phyloP scores from a whole-genome alignment of 2,797 vertebrate species.

The Danio choprae region DNA sequence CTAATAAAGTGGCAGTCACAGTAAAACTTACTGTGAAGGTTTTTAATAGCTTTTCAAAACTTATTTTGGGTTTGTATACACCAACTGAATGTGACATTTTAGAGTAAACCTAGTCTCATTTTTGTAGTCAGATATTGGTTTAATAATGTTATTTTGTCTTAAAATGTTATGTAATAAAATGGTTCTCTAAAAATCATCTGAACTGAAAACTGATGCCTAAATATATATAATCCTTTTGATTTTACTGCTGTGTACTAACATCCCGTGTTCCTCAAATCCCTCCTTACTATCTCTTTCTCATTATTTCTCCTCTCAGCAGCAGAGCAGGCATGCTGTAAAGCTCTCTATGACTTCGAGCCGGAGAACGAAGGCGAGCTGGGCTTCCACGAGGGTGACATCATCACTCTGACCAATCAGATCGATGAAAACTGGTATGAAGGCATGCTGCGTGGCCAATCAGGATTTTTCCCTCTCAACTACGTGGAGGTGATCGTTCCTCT shows the following conservation, averaged over 20 bases:
- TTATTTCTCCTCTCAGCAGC: constrained; percentile 63
- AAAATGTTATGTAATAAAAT: too few species aligned
- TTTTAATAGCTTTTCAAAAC: not conserved
- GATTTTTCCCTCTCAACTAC: constrained; percentile 98
- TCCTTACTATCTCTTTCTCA: not conserved
- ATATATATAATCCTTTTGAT: not conserved
- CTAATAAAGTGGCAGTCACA: too few species aligned
- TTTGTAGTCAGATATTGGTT: not conserved
- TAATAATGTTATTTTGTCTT: too few species aligned
- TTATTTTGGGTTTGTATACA: not conserved
- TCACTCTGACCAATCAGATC: constrained; percentile 98
- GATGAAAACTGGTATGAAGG: constrained; percentile 99
- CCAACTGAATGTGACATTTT: not conserved
- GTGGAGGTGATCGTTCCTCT: constrained; percentile 94
- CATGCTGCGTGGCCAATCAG: constrained; percentile 92
- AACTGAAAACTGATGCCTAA: too few species aligned
- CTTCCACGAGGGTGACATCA: constrained; percentile 95
- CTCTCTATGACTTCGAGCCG: constrained; percentile 95
- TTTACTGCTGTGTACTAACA: not conserved
- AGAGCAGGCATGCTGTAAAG: constrained; percentile 96
- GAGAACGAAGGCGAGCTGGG: constrained; percentile 98
- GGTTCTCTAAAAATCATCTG: too few species aligned
- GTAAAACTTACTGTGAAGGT: too few species aligned
- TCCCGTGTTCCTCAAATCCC: not conserved
- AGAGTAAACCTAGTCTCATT: not conserved